Evolutionary conservation across 2,113 vertebrate genomes (phyloP).

Genomic region (Anguilla rostrata): DNA sequence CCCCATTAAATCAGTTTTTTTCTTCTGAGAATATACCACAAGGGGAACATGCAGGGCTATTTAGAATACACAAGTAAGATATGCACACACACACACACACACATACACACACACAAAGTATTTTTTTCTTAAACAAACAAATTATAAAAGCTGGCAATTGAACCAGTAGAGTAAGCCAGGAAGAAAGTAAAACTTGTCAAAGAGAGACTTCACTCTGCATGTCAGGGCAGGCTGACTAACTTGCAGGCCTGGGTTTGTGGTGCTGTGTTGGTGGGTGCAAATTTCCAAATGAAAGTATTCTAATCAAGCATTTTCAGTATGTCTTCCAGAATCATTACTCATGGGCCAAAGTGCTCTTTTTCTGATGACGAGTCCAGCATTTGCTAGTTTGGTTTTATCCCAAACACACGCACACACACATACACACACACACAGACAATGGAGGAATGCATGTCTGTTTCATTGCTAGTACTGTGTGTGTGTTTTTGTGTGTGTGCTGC

Average conservation of each 20-base stretch:
- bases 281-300: not conserved
- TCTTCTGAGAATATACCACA: not conserved
- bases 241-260: not conserved
- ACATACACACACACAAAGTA: not conserved
- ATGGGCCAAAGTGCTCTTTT: not conserved
- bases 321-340: not conserved
- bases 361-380: not conserved
- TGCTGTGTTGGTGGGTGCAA: not conserved
- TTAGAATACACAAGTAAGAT: not conserved
- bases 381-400: not conserved
- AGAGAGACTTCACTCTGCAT: not conserved
- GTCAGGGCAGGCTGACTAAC: not conserved
- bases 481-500: not conserved
- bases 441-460: no score
- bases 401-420: not conserved
- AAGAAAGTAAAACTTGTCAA: not conserved
- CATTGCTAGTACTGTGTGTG: not conserved
- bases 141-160: not conserved
- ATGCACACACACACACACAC: no score
- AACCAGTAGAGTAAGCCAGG: not conserved
- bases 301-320: not conserved
- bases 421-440: not conserved
- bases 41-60: not conserved
- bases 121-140: not conserved
- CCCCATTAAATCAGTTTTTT: not conserved